These are phyloP conservation scores for Galeopsomyia nigrocyanea DNA, from an alignment of 2,888 invertebrate species.

Conservation along the genomic window DNA sequence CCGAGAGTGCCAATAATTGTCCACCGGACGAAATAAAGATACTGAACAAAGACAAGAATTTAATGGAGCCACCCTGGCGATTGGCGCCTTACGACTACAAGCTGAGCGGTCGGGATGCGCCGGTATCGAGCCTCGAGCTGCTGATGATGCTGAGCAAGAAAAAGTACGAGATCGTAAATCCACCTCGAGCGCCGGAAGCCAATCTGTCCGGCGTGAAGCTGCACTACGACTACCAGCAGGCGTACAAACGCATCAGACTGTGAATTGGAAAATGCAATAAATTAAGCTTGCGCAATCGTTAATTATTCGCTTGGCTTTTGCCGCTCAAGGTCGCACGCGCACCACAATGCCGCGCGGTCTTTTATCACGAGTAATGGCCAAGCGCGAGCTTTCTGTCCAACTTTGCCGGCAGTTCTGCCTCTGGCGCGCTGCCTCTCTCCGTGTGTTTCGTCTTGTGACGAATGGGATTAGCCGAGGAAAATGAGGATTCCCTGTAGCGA, in stretches of 20 bases:
- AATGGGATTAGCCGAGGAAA: no score
- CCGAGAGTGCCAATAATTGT: background rate
- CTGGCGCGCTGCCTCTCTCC: no score
- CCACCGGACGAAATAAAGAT: background rate
- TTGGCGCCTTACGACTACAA: slow-evolving; percentile 10
- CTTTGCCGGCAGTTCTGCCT: no score
- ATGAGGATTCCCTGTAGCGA: no score
- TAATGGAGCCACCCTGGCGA: background rate
- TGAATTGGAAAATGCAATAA: no score
- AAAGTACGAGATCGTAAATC: background rate
- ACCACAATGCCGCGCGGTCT: no score
- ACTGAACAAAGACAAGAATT: background rate
- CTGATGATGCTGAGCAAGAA: slow-evolving; percentile 8
- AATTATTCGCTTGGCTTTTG: no score
- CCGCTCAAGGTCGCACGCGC: no score
- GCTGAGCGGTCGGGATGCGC: background rate
- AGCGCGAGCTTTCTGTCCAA: no score
- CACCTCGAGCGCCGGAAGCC: background rate
- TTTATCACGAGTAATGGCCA: no score
- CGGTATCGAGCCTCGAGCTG: slow-evolving; percentile 3
- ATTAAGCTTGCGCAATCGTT: no score
- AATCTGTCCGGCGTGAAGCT: background rate
- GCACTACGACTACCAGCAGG: slow-evolving; percentile 15
- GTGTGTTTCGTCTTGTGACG: no score
- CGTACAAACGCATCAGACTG: background rate